These are phyloP conservation scores for Zaprionus obscuricornis DNA, from an alignment of 2,888 invertebrate genomes.

Conservation along the genomic window DNA sequence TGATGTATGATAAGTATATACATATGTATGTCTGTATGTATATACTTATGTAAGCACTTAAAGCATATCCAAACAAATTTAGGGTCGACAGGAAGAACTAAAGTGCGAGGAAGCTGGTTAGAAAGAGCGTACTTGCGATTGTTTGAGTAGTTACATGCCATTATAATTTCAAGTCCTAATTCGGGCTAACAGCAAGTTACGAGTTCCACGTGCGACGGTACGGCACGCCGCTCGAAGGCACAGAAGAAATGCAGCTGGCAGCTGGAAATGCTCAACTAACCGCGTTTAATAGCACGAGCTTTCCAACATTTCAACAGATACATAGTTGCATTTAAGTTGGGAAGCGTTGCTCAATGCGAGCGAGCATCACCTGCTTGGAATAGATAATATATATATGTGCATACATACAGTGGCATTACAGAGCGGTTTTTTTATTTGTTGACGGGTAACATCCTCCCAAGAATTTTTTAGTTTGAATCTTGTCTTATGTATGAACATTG, in stretches of 20 bases:
- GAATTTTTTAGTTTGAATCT: no score
- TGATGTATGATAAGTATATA: slow-evolving; percentile 45
- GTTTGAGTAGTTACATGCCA: slow-evolving; percentile 43
- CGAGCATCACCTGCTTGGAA: slow-evolving; percentile 23
- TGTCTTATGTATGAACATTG: no score
- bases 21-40: slow-evolving; percentile 18
- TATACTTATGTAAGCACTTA: slow-evolving; percentile 33
- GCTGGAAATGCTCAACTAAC: slow-evolving; percentile 20
- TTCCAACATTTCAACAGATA: slow-evolving; percentile 31
- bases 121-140: neutral
- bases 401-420: no score
- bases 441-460: no score
- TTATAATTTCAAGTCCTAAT: slow-evolving; percentile 60
- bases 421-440: no score
- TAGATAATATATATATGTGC: slow-evolving; percentile 10
- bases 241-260: slow-evolving; percentile 28
- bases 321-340: slow-evolving; percentile 24
- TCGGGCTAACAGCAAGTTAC: slow-evolving; percentile 53
- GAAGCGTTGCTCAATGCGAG: slow-evolving; percentile 5
- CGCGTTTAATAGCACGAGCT: slow-evolving; percentile 38
- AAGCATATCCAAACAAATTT: slow-evolving; percentile 63
- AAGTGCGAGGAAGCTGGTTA: neutral
- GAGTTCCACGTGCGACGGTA: slow-evolving; percentile 33
- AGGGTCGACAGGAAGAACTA: slow-evolving; percentile 19
- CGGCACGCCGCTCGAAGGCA: neutral